These are phyloP conservation scores for Microctonus hyperodae DNA, from an alignment of 2,888 invertebrate species.

Conservation along the genomic window DNA sequence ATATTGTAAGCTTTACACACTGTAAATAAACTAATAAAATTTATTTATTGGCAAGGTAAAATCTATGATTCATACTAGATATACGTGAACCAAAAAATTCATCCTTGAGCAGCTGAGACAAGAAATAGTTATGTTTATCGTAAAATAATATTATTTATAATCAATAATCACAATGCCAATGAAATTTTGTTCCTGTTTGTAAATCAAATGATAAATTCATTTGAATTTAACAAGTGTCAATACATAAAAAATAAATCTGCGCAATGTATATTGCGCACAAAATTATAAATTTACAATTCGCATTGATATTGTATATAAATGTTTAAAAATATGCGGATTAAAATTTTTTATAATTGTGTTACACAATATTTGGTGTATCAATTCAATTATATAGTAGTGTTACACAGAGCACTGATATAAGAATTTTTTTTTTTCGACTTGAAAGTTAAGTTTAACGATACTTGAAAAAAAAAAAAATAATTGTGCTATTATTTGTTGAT, in stretches of 20 bases:
- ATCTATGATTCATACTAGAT: neutral
- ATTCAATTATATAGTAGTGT: conserved; percentile 51
- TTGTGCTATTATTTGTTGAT: conserved; percentile 23
- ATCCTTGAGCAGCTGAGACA: neutral
- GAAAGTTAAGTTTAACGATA: neutral
- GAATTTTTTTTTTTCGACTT: conserved; percentile 33
- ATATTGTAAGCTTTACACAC: neutral
- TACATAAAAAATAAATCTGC: neutral
- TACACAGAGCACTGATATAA: conserved; percentile 47
- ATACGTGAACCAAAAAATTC: neutral
- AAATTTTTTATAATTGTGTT: conserved; percentile 23
- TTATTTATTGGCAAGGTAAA: conserved; percentile 1
- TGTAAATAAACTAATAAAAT: conserved; percentile 7
- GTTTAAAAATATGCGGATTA: neutral
- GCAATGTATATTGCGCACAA: neutral
- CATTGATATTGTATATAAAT: neutral
- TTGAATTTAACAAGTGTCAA: neutral
- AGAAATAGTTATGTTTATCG: neutral
- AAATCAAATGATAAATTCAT: neutral
- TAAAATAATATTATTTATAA: neutral
- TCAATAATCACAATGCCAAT: neutral
- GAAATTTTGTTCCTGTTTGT: neutral
- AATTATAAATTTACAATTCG: neutral
- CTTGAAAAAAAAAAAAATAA: conserved; percentile 10
- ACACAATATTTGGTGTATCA: conserved; percentile 29